Conservation (phyloP, 1,140 invertebrate genomes). For the Asobara japonica region DNA sequence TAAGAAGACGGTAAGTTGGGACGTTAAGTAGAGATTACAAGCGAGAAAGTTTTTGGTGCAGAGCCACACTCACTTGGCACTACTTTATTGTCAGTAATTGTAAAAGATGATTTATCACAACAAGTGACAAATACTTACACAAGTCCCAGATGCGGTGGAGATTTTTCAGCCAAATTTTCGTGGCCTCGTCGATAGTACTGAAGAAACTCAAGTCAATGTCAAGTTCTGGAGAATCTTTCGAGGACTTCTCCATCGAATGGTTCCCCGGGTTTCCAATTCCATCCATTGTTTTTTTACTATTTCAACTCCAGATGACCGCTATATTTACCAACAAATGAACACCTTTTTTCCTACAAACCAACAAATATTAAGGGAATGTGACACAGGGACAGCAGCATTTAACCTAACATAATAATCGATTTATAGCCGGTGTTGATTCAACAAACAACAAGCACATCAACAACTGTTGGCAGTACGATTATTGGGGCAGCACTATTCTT, state of each 20-base stretch:
- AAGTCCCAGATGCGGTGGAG: constrained; percentile 52
- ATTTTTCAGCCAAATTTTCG: constrained; percentile 51
- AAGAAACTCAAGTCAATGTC: constrained; percentile 32
- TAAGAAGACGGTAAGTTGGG: no score
- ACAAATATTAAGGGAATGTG: neutral
- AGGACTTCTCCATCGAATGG: neutral
- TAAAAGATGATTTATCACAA: no score
- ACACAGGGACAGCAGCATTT: neutral
- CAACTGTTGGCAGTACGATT: neutral
- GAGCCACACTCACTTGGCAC: no score
- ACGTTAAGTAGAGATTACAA: no score
- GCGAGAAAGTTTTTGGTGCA: no score
- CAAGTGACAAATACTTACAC: constrained; percentile 44
- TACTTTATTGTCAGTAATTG: no score
- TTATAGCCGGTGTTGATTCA: neutral
- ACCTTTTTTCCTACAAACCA: neutral
- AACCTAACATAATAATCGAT: neutral
- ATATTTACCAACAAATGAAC: neutral
- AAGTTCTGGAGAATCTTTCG: neutral
- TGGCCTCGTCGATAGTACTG: constrained; percentile 49
- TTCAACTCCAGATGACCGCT: neutral
- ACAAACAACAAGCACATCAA: neutral
- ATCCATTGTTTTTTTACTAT: neutral
- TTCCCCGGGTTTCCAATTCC: neutral
- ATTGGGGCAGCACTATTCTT: neutral